Base-by-base conservation (phyloP, 2,113 vertebrate genomes). In the Cheilinus undulatus region DNA sequence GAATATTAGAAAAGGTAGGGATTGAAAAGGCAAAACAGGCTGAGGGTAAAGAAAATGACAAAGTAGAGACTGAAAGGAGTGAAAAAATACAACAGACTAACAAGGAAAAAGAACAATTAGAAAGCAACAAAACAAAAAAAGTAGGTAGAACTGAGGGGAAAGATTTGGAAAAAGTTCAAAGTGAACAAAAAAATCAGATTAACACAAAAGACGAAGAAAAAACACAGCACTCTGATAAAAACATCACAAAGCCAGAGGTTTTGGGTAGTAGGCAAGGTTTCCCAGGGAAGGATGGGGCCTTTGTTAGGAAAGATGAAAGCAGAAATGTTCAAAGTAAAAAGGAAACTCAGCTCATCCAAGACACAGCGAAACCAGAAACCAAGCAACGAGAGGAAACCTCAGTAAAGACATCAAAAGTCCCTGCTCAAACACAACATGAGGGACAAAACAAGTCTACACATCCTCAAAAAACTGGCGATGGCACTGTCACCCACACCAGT, bases 171-270 rank as follows among this genome's bases (percentile, higher is more conserved):
- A 67, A 51, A 5, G 30, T 8, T 1, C 61, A 19, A 30, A 12
- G 9, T 1, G 3, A 60, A 20, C 78, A 76, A 45, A 38, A 30
- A 14, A 63, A 68, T 53, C 49, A 57, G 40, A 22, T 24, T 17
- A 52, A 80, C 43, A 52, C 10, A 46, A 65, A 75, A 43, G 26
- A 48, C 28, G 53, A 51, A 52, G 70, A 75, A 50, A 75, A 65
- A 15, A 9, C 45, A 4, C 56, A 78, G 38, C 51, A 0, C 22
- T 28, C 28, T 34, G 49, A 76, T 46, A 72, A 67, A 76, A 82
- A 46, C 30, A 50, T 27, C 2, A 0, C 64, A 54, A 42, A 72
- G 15, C 46, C 13, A 15, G 24, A 42, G 20, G 43, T 13, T 63
- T 70, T 70, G 36, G 50, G 52, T 4, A 42, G 45, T 12, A 53